Evolutionary conservation across 2,888 invertebrate species (phyloP).

Genomic region (Cacoxenus indagator): DNA sequence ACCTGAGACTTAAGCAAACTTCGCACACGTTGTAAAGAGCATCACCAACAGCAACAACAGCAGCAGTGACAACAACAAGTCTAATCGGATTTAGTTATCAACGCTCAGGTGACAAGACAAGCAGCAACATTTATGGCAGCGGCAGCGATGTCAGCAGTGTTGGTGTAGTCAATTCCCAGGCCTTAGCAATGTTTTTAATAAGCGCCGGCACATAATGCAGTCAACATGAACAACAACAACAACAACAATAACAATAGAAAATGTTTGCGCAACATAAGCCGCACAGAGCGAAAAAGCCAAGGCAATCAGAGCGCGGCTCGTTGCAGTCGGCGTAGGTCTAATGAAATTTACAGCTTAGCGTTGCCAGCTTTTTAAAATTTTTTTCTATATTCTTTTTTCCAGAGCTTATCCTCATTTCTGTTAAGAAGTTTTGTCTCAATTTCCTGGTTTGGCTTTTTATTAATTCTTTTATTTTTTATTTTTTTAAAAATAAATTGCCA

Average conservation of each 20-base stretch:
- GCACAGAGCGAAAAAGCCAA: background rate
- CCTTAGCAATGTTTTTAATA: background rate
- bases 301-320: background rate
- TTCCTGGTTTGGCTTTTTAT: background rate
- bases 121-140: conserved; percentile 7
- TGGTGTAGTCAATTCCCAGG: background rate
- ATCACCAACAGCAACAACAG: background rate
- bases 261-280: background rate
- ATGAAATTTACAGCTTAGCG: conserved; percentile 22
- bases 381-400: background rate
- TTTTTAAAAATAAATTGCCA: conserved; percentile 17
- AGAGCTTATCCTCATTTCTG: background rate
- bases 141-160: conserved; percentile 7
- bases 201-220: background rate
- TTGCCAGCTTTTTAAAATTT: background rate
- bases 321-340: conserved; percentile 9
- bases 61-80: conserved; percentile 26
- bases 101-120: conserved; percentile 56
- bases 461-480: background rate
- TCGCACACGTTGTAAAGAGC: conserved; percentile 10
- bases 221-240: background rate
- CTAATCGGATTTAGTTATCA: conserved; percentile 64
- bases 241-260: background rate
- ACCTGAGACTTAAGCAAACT: background rate
- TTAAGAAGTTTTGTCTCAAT: conserved; percentile 4